Evolutionary conservation across 2,113 vertebrate species (phyloP).

Genomic region (Neodontobutis hainanensis): DNA sequence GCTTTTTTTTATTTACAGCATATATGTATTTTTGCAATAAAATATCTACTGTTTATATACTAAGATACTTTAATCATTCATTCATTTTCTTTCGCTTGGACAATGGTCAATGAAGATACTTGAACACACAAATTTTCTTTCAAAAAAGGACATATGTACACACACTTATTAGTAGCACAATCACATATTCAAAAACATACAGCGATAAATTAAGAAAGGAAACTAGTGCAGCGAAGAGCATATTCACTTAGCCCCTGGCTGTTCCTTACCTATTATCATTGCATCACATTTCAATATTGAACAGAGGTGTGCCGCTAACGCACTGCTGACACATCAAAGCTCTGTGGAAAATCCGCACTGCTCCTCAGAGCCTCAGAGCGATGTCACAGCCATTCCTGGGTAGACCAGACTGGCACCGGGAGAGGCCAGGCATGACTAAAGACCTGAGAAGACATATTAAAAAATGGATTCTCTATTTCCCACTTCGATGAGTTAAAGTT

Average conservation of each 20-base stretch:
- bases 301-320: conserved; percentile 59
- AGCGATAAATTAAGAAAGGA: conserved; percentile 35
- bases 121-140: conserved; percentile 7
- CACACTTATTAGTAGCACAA: not conserved
- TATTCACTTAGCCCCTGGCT: conserved; percentile 65
- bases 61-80: too few species aligned
- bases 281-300: conserved; percentile 70
- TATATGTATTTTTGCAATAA: not conserved
- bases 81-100: too few species aligned
- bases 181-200: conserved; percentile 19
- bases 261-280: conserved; percentile 61
- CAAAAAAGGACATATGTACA: not conserved
- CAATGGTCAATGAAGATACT: too few species aligned
- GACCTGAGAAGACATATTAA: conserved; percentile 62
- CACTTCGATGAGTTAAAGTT: conserved; percentile 62
- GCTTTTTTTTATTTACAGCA: conserved; percentile 8
- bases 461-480: conserved; percentile 71
- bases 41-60: too few species aligned
- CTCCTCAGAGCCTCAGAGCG: conserved; percentile 53
- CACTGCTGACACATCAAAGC: conserved; percentile 79
- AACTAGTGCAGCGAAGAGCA: conserved; percentile 46
- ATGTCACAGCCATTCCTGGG: conserved; percentile 59
- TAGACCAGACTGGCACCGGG: conserved; percentile 42
- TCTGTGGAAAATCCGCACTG: conserved; percentile 59
- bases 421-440: conserved; percentile 74